A percentile compares a stretch with the other conserved stretches of the same genome.
Conservation (phyloP, 2,888 invertebrate species). For the Tenthredo livida region DNA sequence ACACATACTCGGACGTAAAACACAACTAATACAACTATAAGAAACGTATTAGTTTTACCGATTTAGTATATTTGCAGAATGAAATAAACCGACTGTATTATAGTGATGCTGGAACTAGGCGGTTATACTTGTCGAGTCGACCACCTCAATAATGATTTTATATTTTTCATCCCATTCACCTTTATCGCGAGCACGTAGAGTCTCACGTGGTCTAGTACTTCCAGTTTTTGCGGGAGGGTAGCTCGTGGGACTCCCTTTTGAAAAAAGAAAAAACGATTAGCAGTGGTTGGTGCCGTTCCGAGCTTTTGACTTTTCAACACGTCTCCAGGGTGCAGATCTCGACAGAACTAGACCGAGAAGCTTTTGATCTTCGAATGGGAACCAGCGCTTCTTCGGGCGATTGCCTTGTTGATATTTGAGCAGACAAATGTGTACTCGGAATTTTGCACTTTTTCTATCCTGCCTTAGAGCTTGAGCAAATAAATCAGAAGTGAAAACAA, state of each 20-base stretch:
- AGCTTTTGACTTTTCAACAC: constrained; percentile 37
- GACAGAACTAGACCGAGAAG: constrained; percentile 31
- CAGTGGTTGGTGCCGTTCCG: constrained; percentile 30
- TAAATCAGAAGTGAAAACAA: constrained; percentile 51
- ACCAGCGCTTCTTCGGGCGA: constrained; percentile 29
- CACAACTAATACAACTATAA: background rate
- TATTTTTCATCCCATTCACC: constrained; percentile 14
- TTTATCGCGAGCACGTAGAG: background rate
- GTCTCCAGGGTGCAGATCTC: constrained; percentile 36
- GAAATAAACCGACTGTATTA: background rate
- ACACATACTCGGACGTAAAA: background rate
- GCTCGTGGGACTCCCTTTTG: constrained; percentile 3
- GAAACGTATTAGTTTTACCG: background rate
- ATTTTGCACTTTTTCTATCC: constrained; percentile 46
- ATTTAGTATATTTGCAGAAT: background rate
- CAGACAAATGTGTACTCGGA: constrained; percentile 50
- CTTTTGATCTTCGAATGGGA: constrained; percentile 50
- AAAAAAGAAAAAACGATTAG: constrained; percentile 35
- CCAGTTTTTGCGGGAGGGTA: background rate
- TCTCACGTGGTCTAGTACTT: background rate
- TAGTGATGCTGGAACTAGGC: background rate
- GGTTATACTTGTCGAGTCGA: background rate
- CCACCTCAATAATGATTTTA: constrained; percentile 12
- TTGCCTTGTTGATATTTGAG: constrained; percentile 50
- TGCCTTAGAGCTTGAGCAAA: constrained; percentile 30